phyloP scores from a whole-genome alignment of 2,797 vertebrate genomes.

The Ctenosaura bakeri region DNA sequence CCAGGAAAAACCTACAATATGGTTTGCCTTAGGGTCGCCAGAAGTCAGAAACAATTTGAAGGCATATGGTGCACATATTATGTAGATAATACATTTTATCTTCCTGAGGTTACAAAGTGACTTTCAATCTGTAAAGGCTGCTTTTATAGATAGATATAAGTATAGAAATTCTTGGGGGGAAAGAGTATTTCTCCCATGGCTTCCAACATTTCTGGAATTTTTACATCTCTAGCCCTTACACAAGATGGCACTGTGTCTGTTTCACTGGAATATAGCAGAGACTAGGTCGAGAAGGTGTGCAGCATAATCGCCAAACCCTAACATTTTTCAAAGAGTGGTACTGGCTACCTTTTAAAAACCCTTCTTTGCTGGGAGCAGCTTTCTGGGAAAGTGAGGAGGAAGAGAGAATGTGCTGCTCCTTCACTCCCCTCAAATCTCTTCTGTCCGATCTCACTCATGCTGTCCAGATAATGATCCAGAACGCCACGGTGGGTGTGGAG shows the following conservation, averaged over 20 bases:
- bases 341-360: not conserved
- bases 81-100: no score
- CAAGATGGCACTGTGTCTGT: conserved; percentile 70
- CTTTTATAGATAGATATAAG: no score
- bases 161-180: no score
- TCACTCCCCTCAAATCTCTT: not conserved
- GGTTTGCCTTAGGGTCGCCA: no score
- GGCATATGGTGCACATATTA: no score
- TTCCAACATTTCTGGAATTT: no score
- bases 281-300: not conserved
- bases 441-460: conserved; percentile 42
- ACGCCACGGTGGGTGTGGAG: no score
- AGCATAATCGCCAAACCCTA: not conserved
- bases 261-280: conserved; percentile 53
- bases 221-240: conserved; percentile 12
- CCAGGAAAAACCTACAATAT: no score
- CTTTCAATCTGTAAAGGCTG: no score
- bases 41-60: no score
- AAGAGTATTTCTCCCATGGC: no score
- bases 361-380: not conserved
- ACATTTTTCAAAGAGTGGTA: fast-evolving
- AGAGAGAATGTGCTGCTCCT: not conserved
- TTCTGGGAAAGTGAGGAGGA: not conserved
- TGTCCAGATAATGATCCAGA: not conserved
- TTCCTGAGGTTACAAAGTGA: no score